phyloP scores from a whole-genome alignment of 2,113 vertebrate species.

The Xenopus borealis region DNA sequence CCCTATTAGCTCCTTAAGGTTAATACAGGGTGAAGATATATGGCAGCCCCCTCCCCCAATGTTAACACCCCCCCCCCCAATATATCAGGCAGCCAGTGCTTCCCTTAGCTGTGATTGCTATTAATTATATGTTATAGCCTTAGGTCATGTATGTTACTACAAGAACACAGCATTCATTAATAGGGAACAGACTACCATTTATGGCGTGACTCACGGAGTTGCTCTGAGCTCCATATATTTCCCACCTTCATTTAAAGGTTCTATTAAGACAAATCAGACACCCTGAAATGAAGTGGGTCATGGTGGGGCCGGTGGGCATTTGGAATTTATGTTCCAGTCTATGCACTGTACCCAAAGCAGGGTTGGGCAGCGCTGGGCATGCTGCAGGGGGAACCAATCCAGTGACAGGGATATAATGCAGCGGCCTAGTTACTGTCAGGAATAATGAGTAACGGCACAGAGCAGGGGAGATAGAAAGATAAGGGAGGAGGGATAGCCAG shows the following conservation, averaged over 20 bases:
- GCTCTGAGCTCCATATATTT: background rate
- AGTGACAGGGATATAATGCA: background rate
- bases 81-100: background rate
- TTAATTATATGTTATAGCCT: background rate
- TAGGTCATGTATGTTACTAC: background rate
- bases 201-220: background rate
- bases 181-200: background rate
- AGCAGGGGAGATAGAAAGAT: no score
- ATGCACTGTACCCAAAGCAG: no score
- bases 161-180: background rate
- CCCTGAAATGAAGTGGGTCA: background rate
- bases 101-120: background rate
- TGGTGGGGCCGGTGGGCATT: slow-evolving; percentile 15
- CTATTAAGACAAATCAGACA: background rate
- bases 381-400: background rate
- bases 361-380: background rate
- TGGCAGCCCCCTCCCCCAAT: background rate
- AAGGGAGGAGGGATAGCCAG: background rate
- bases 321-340: background rate
- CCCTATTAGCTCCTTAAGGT: background rate
- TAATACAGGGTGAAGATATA: background rate
- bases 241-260: background rate
- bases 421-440: slow-evolving; percentile 21
- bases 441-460: background rate
- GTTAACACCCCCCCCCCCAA: background rate